Evolutionary conservation across 2,113 vertebrate genomes (phyloP), one percentile per base, ranked within the genome.

Genomic region (Microtus oregoni): DNA sequence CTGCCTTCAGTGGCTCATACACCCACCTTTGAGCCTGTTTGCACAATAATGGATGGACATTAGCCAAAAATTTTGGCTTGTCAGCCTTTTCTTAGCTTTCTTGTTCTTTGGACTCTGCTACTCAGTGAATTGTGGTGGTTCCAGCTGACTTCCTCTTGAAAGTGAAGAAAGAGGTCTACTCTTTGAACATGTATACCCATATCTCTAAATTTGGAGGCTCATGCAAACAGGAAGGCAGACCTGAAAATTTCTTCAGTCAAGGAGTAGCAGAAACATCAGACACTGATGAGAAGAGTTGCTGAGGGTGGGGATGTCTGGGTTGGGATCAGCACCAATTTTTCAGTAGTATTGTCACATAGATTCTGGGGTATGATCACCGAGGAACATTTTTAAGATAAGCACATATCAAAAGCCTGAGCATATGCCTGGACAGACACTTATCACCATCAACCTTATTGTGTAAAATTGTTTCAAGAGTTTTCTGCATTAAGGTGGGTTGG

Each of bases 401-500:
- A 94, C 24, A 88, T 28, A 65, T 47, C 47, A 75, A 4, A 65
- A 8, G 22, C 13, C 35, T 24, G 30, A 32, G 65, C 24, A 65
- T 55, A 19, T 24, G 68, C 15, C 28, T 14, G 72, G 1, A 83
- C 10, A 14, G 1, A 88, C 12, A 41, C 22, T 35, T 58, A n/a
- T 7, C 32, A 72, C 10, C 79, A 8, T 61, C n/a, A 67, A 96
- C 73, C 17, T 5, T 91, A n/a, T 78, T 89, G 58, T 50, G 12
- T 68, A 94, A 78, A 95, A 70, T 55, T 55, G 82, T 76, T 89
- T 91, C 5, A 8, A 91, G 44, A 3, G 68, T 95, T 95, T 41
- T 96, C 30, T 89, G 19, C 19, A 17, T 10, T 58, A 3, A 35
- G 14, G 5, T 92, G 19, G 35, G 35, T 68, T 72, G n/a, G 47